Evolutionary conservation across 1,140 invertebrate genomes (phyloP), one percentile per base, ranked within the genome.

Genomic region (Orussus abietinus): DNA sequence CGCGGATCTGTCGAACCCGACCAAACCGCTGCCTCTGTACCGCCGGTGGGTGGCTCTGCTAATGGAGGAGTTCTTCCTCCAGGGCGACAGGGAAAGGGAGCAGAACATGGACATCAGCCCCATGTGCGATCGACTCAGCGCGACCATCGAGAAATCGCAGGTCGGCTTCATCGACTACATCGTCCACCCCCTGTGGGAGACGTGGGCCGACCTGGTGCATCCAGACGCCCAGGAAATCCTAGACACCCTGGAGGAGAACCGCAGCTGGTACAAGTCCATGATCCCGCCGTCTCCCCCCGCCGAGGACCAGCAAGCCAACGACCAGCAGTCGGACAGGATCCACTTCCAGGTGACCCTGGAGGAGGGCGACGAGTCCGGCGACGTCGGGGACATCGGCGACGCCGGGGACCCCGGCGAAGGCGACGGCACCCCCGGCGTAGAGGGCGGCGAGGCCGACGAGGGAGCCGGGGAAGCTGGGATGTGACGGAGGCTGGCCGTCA

Each of bases 91-190:
- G 45, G 94, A 97, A 69, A 79, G 90, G 44, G 92, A 96, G 49
- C 85, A 88, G 51, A 88, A 90, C 51, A 83, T 97, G 79, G 93
- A 97, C 52, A 94, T 98, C 43, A 95, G 91, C 63, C 92, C 95
- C 1, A 98, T 98, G 95, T 98, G 95, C 72, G 95, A 98, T 72
- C 78, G 92, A 41, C 85, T 92, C 51, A 95, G 89, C 57, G 86
- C 95, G 5, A 97, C 93, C 5, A 89, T 98, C 64, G 96, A 98
- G 75, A 98, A 98, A 77, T 90, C 93, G 51, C 73, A 90, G 82
- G 94, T 99, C 60, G 95, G 96, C 48, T 99, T 99, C 66, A 99
- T 99, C 61, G 95, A 98, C 74, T 99, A 98, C 69, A 99, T 99
- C 61, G 94, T 98, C 3, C 96, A 98, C 76, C 96, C 96, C 5